Conservation (phyloP, 2,113 vertebrate genomes). For the Anguilla rostrata region DNA sequence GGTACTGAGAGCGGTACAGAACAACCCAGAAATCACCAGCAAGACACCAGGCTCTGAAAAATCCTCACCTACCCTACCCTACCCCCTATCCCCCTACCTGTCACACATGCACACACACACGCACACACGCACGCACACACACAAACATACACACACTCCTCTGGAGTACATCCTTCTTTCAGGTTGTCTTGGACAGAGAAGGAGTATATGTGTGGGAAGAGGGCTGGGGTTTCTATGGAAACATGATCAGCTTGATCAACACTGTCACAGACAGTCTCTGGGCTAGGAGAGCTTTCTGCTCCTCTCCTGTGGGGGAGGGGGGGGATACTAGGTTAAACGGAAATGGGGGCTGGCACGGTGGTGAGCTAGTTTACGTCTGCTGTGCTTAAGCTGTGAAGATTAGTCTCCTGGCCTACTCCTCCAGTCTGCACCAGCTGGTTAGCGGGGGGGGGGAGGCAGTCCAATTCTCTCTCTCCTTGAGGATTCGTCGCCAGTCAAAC, state of each 20-base stretch:
- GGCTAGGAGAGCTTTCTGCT: not conserved
- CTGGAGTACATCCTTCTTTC: not conserved
- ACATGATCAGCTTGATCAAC: not conserved
- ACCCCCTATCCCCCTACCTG: not conserved
- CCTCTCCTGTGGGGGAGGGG: not conserved
- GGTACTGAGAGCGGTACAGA: not conserved
- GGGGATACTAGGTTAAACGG: not conserved
- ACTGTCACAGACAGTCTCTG: not conserved
- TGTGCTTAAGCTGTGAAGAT: constrained; percentile 2
- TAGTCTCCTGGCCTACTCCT: not conserved
- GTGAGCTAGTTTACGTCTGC: not conserved
- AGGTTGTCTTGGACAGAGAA: not conserved
- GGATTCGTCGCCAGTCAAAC: not conserved
- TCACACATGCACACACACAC: not conserved
- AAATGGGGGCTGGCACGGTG: not conserved
- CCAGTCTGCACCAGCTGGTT: constrained; percentile 2
- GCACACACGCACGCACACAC: too few relatives aligned
- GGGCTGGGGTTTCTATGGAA: not conserved
- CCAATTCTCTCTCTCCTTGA: not conserved
- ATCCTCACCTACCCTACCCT: not conserved
- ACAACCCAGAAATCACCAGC: not conserved
- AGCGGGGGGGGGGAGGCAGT: not conserved
- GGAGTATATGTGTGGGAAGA: not conserved
- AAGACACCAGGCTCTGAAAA: not conserved
- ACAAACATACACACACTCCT: not conserved